These are phyloP conservation scores for Sthenelais limicola DNA, from an alignment of 2,888 invertebrate species.

Conservation along the genomic window DNA sequence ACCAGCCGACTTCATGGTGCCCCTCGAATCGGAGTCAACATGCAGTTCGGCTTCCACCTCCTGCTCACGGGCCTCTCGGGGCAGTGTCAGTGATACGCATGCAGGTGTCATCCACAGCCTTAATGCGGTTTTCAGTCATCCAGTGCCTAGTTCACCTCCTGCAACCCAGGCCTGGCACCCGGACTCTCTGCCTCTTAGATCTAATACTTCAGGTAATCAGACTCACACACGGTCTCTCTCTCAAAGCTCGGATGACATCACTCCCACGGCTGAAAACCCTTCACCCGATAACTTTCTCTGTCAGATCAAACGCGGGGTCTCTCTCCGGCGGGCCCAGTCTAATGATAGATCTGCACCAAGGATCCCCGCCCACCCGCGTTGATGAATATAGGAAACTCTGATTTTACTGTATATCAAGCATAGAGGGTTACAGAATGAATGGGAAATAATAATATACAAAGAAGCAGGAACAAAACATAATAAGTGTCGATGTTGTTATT, in stretches of 20 bases:
- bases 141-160: background rate
- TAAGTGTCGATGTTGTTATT: no score
- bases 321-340: conserved; percentile 6
- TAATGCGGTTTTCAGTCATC: background rate
- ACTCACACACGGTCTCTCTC: background rate
- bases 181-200: conserved; percentile 5
- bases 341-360: conserved; percentile 40
- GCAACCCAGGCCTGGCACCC: conserved; percentile 13
- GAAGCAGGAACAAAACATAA: no score
- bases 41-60: no score
- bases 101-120: conserved; percentile 28
- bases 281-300: conserved; percentile 3
- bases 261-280: conserved; percentile 32
- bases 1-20: conserved; percentile 35
- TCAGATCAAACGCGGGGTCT: conserved; percentile 40
- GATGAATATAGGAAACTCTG: no score
- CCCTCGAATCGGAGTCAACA: background rate
- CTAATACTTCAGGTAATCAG: background rate
- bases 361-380: no score
- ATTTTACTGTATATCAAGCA: no score
- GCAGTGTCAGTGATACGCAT: conserved; percentile 29
- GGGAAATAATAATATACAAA: no score
- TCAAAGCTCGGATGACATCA: conserved; percentile 24
- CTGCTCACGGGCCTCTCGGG: background rate
- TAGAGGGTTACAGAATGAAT: no score